Base-by-base conservation (phyloP, 2,888 invertebrate genomes). In the Opisthograptis luteolata region DNA sequence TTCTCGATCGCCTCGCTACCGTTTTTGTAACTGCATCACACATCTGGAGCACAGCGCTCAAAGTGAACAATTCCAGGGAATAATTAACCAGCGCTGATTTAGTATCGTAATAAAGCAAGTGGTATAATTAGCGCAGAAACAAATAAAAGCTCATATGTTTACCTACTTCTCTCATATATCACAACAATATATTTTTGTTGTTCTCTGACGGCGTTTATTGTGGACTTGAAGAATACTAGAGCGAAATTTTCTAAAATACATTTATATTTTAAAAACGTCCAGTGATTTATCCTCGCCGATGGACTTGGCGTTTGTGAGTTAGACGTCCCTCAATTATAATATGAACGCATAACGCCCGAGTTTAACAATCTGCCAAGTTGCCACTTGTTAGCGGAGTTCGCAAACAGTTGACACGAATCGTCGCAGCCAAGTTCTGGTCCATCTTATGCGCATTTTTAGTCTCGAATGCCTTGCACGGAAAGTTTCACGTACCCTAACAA, bases 331-430 rank as follows among this genome's bases (percentile, higher is more conserved):
- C 69, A 73, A 73, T 73, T 74, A 66, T n/a, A n/a, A n/a, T 71
- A 73, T 67, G 64, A 67, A 62, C 65, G 62, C 67, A 70, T 66
- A 67, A 68, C 59, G 59, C 58, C 52, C 51, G 60, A 68, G 60
- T 66, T 69, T 67, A 73, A 75, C 68, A 70, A 70, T 71, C 67
- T 65, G 63, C 68, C 65, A 66, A 66, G 61, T 70, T 67, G 67
- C 62, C 64, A 73, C 73, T 81, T 71, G 75, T 79, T 78, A 81
- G 73, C 73, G 58, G 64, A 79, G 75, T 82, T 81, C 58, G 69
- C 70, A 66, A 76, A 75, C 72, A 72, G 71, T 79, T 76, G 76
- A 78, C 76, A 74, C 72, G 66, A 68, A 68, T 72, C 61, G 40
- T 41, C 35, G 55, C 62, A 58, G 64, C 66, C 65, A 71, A 76